Evolutionary conservation across 2,888 invertebrate species (phyloP).

Genomic region (Torymus aiolomorphi): DNA sequence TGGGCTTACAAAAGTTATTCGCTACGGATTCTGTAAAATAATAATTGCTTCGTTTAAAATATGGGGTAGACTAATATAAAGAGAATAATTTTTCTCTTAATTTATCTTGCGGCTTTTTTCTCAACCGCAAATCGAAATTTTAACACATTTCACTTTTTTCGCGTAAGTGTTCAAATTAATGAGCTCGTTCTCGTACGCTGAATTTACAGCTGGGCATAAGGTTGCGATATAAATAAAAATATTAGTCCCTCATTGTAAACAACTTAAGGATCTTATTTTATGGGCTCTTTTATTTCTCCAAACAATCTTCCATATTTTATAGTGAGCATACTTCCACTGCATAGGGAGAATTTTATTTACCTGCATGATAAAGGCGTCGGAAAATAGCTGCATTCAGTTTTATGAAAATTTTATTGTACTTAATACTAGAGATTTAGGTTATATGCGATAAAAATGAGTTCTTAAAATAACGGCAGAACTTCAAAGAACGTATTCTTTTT

Average conservation of each 20-base stretch:
- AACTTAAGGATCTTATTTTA: constrained; percentile 7
- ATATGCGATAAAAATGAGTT: no score
- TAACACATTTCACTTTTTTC: no score
- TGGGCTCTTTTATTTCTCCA: neutral
- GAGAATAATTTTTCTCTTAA: no score
- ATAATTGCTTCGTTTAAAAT: no score
- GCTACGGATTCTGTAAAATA: no score
- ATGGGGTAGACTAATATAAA: no score
- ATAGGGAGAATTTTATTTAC: constrained; percentile 12
- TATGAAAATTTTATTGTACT: neutral
- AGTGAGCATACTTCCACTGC: neutral
- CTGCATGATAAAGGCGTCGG: neutral
- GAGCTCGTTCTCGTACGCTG: neutral
- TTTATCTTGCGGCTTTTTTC: no score
- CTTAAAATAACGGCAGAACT: no score
- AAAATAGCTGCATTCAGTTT: neutral
- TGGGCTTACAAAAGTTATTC: no score
- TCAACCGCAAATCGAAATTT: no score
- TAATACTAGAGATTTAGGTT: neutral
- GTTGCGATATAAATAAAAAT: constrained; percentile 15
- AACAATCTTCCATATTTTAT: constrained; percentile 9
- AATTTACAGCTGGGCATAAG: constrained; percentile 2
- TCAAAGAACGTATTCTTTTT: no score
- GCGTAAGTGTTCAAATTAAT: no score
- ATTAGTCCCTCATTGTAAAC: constrained; percentile 3